Base-by-base conservation (phyloP, 1,140 invertebrate genomes). In the Halictus rubicundus region DNA sequence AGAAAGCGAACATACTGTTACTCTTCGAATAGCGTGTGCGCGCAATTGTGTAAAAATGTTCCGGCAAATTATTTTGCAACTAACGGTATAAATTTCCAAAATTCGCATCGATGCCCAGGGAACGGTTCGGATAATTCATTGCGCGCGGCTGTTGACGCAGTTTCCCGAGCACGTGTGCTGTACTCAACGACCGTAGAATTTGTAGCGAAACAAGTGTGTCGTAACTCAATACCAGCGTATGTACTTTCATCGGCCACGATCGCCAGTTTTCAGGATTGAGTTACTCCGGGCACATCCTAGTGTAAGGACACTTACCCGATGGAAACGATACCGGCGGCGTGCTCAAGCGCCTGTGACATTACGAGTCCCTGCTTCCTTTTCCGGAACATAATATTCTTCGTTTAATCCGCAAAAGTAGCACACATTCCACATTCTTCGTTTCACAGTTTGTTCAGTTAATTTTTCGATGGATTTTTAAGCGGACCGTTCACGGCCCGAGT, bases 131-230 rank as follows among this genome's bases (percentile, higher is more conserved):
- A 32, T 32, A 32, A 32, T 32, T 46, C 4, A 21, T 42, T 21
- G 39, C 25, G 27, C 42, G 21, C 16, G 12, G 25, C 9, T 25
- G 52, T 10, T 46, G 63, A 75, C 54, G n/a, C 61, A 59, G 25
- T n/a, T n/a, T 12, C 21, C 3, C 19, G 27, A 27, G 19, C 27
- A 39, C 64, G 37, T 68, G 59, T 63, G 59, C 61, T 49, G 42
- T 27, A 70, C 6, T 70, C 70, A 78, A 78, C 57, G 46, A 49
- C 68, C 75, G 57, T 78, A 78, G 68, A 78, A 78, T 70, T 70
- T 16, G n/a, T 70, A 61, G 66, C 57, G 68, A 70, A 63, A 63
- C 32, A 63, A 78, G 42, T 63, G 42, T 78, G 75, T 52, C 42
- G 75, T 78, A 78, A 78, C n/a, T 52, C 32, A 69, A 77, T 23